phyloP scores from a whole-genome alignment of 2,113 vertebrate species.

The Ahaetulla prasina region DNA sequence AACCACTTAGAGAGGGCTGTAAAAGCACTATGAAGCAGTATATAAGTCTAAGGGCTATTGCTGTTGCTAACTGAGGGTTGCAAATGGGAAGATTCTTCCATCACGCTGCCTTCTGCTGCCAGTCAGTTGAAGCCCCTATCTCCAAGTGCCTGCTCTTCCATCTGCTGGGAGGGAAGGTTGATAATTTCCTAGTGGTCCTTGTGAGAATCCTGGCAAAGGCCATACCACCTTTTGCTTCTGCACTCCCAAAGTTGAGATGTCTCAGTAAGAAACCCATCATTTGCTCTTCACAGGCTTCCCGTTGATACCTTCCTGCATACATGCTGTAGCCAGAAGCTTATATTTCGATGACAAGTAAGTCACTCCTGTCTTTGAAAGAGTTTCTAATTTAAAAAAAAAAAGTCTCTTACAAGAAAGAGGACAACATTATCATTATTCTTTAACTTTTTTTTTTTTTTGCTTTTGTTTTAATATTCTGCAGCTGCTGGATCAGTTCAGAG shows the following conservation, averaged over 20 bases:
- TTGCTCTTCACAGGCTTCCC: constrained; percentile 81
- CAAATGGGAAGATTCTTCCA: not conserved
- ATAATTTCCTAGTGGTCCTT: not conserved
- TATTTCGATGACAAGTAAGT: constrained; percentile 98
- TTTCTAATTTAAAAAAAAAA: not conserved
- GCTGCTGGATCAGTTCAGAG: constrained; percentile 97
- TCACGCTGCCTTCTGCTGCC: not conserved
- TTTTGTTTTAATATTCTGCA: constrained; percentile 60
- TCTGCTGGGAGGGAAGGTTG: not conserved
- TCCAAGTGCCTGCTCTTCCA: not conserved
- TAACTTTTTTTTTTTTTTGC: constrained; percentile 34
- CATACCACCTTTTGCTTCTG: not conserved
- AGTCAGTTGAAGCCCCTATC: not conserved
- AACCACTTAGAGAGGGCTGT: no score
- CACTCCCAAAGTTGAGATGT: not conserved
- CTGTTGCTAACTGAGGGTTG: not conserved
- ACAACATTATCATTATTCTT: not conserved
- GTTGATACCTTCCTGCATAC: constrained; percentile 88
- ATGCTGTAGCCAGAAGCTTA: constrained; percentile 86
- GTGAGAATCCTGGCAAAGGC: not conserved
- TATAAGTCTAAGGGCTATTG: no score
- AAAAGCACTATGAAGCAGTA: no score
- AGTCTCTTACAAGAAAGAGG: not conserved
- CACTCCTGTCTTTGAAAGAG: not conserved
- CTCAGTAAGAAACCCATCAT: not conserved